Percentiles rank a stretch among this genome's conserved stretches.
Evolutionary conservation across 1,140 invertebrate species (phyloP).

Genomic region (Scaptomyza graminum): DNA sequence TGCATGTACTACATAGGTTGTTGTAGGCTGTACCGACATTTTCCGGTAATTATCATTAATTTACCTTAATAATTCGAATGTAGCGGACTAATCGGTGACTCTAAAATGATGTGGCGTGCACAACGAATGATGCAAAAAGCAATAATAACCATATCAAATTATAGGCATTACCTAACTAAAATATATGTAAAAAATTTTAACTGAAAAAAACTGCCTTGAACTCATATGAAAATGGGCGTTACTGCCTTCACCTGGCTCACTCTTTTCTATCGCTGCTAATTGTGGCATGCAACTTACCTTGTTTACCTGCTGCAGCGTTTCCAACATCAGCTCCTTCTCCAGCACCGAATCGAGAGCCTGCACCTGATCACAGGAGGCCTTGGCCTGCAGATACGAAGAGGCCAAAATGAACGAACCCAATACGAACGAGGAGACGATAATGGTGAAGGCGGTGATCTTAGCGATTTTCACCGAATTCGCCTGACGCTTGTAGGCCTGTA

Average conservation of each 20-base stretch:
- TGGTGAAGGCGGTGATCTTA: conserved; percentile 90
- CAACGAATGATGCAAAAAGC: conserved; percentile 63
- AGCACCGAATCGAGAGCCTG: conserved; percentile 87
- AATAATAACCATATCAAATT: conserved; percentile 26
- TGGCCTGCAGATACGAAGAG: conserved; percentile 91
- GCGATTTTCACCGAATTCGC: conserved; percentile 92
- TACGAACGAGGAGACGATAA: conserved; percentile 90
- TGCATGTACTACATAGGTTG: background rate
- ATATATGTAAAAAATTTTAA: conserved; percentile 6
- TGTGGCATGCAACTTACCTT: conserved; percentile 84
- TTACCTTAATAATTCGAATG: conserved; percentile 67
- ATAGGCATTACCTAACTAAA: conserved; percentile 62
- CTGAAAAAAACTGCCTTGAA: conserved; percentile 26
- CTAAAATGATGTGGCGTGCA: conserved; percentile 55
- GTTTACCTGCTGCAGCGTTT: conserved; percentile 86
- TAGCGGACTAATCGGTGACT: conserved; percentile 26
- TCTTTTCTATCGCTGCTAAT: conserved; percentile 2
- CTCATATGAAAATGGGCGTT: conserved; percentile 56
- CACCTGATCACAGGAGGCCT: conserved; percentile 88
- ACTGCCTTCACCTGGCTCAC: conserved; percentile 2
- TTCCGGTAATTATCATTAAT: conserved; percentile 81
- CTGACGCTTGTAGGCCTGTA: conserved; percentile 90
- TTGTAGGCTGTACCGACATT: conserved; percentile 52
- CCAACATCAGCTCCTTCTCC: conserved; percentile 87
- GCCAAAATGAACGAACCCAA: conserved; percentile 91